Evolutionary conservation across 2,113 vertebrate species (phyloP).

Genomic region (Xenopus borealis): DNA sequence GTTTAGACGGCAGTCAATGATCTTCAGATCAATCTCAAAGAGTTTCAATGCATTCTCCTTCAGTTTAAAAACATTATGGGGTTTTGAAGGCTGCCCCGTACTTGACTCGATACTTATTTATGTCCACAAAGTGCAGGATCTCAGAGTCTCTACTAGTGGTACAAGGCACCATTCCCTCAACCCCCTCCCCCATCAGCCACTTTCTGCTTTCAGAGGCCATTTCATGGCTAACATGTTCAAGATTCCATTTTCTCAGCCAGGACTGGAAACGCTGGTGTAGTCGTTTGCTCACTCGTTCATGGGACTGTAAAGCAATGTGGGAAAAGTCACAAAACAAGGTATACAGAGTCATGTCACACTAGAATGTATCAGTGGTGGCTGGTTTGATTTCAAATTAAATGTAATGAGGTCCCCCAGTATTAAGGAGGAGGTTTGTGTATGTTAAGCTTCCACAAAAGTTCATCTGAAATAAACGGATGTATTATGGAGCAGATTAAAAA

Average conservation of each 20-base stretch:
- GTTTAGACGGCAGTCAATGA: conserved; percentile 13
- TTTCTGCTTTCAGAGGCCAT: conserved; percentile 81
- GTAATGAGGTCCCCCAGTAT: too few relatives aligned
- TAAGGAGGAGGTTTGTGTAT: too few relatives aligned
- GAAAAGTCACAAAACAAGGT: too few relatives aligned
- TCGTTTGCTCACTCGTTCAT: conserved; percentile 86
- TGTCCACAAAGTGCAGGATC: conserved; percentile 87
- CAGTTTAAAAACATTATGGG: conserved; percentile 65
- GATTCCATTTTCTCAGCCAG: conserved; percentile 88
- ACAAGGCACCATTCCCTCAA: conserved; percentile 87
- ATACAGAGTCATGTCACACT: too few relatives aligned
- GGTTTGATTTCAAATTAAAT: too few relatives aligned
- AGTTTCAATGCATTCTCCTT: neutral
- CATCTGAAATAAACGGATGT: too few relatives aligned
- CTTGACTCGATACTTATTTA: conserved; percentile 96
- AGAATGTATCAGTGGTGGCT: too few relatives aligned
- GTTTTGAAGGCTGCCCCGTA: conserved; percentile 78
- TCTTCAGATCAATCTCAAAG: neutral
- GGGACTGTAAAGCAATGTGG: conserved; percentile 70
- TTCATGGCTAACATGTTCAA: conserved; percentile 86
- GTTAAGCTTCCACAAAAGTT: too few relatives aligned
- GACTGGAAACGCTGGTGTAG: conserved; percentile 90
- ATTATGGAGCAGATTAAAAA: too few relatives aligned
- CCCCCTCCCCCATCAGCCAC: conserved; percentile 92
- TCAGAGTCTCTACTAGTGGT: conserved; percentile 82